A percentile compares a stretch with the other conserved stretches of the same genome.
Conservation (phyloP, 2,888 invertebrate genomes). For the Therioaphis trifolii region DNA sequence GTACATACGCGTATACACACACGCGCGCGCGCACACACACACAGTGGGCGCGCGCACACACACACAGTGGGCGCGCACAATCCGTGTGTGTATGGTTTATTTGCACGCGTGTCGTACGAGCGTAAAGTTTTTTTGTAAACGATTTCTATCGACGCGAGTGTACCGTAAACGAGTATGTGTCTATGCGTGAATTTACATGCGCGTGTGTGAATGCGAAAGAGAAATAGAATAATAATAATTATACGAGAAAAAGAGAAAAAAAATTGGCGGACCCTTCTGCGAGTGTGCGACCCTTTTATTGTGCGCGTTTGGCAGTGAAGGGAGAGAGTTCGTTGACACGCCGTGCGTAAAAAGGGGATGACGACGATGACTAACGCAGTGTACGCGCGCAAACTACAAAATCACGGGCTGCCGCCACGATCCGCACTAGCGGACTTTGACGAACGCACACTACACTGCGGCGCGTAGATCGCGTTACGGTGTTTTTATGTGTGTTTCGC, state of each 20-base stretch:
- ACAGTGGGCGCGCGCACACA: background rate
- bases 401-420: background rate
- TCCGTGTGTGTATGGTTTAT: background rate
- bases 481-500: too few relatives aligned
- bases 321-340: constrained; percentile 61
- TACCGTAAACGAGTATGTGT: background rate
- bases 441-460: too few relatives aligned
- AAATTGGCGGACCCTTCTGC: constrained; percentile 44
- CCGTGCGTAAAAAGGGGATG: constrained; percentile 21
- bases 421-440: too few relatives aligned
- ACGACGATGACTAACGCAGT: constrained; percentile 41
- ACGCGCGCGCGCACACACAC: background rate
- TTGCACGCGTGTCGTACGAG: background rate
- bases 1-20: background rate
- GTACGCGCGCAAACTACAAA: constrained; percentile 5
- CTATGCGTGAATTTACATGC: background rate
- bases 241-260: constrained; percentile 15
- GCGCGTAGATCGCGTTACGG: too few relatives aligned
- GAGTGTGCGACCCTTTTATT: constrained; percentile 42
- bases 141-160: constrained; percentile 8
- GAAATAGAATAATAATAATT: constrained; percentile 21
- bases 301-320: background rate
- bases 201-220: background rate
- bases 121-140: constrained; percentile 32
- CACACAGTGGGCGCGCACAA: background rate